These are phyloP conservation scores for Ptychodera flava DNA, from an alignment of 35 echinoderm and acorn worm species.

Conservation along the genomic window DNA sequence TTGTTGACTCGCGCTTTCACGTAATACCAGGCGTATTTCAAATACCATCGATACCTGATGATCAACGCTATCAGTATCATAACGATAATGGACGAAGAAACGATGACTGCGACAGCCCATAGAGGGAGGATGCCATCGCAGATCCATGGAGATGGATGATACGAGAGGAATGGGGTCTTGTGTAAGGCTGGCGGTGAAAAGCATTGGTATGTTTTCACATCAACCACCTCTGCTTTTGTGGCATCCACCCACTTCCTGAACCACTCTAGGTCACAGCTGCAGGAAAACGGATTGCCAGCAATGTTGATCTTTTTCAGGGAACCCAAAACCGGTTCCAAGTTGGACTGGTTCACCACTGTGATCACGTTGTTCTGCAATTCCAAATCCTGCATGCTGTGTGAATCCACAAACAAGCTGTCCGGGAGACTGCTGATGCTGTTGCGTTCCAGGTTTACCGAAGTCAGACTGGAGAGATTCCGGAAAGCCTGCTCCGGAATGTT, in stretches of 20 bases:
- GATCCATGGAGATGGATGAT: conserved; percentile 43
- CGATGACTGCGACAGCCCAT: conserved; percentile 24
- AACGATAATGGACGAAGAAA: not conserved
- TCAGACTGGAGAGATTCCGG: not conserved
- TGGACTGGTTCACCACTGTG: conserved; percentile 5
- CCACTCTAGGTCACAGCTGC: conserved; percentile 22
- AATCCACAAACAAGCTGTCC: not conserved
- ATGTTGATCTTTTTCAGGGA: not conserved
- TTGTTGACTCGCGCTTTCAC: conserved; percentile 30
- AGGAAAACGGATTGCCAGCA: not conserved
- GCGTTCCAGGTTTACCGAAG: not conserved
- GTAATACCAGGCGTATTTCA: conserved; percentile 31
- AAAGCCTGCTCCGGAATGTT: not conserved
- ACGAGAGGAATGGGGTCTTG: conserved; percentile 21
- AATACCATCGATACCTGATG: conserved; percentile 31
- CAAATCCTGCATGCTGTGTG: not conserved
- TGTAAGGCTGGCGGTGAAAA: conserved; percentile 15
- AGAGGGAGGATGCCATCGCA: conserved; percentile 66
- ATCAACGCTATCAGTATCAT: conserved; percentile 8
- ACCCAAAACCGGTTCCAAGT: not conserved
- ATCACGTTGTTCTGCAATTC: conserved; percentile 6
- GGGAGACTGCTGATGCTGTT: not conserved
- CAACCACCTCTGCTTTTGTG: not conserved
- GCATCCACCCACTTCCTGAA: conserved; percentile 13
- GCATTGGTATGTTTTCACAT: not conserved